A percentile compares a stretch with the other conserved stretches of the same genome.
Conservation (phyloP, 2,888 invertebrate genomes). For the Platycnemis pennipes region DNA sequence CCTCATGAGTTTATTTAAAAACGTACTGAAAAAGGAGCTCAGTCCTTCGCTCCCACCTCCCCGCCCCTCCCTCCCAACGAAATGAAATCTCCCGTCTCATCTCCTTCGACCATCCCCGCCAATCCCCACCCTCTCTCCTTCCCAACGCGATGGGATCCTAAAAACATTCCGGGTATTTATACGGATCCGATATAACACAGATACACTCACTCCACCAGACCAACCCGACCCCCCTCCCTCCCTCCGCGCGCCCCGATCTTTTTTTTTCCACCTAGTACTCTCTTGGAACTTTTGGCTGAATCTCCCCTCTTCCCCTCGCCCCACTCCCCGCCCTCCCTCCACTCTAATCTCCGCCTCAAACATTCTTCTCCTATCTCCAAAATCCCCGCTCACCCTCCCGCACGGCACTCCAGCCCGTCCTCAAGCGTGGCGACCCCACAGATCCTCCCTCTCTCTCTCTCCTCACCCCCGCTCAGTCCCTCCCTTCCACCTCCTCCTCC, state of each 20-base stretch:
- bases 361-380: slow-evolving; percentile 1
- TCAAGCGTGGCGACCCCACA: neutral
- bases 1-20: neutral
- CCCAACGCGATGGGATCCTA: neutral
- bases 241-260: too few species aligned
- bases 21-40: neutral
- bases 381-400: neutral
- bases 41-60: neutral
- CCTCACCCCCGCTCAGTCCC: neutral
- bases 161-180: slow-evolving; percentile 58
- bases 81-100: neutral
- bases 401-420: neutral
- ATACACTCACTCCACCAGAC: neutral
- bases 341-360: slow-evolving; percentile 30
- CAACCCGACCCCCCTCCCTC: too few species aligned
- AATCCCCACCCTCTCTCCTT: neutral
- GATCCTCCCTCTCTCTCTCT: neutral
- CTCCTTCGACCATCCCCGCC: neutral
- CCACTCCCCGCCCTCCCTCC: neutral
- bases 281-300: neutral
- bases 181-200: slow-evolving; percentile 44
- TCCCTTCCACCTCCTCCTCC: neutral
- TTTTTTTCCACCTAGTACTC: neutral
- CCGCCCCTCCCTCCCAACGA: neutral
- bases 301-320: neutral